Evolutionary conservation across 2,888 invertebrate species (phyloP), one percentile per base, ranked within the genome.

Genomic region (Drosophila hamatofila): DNA sequence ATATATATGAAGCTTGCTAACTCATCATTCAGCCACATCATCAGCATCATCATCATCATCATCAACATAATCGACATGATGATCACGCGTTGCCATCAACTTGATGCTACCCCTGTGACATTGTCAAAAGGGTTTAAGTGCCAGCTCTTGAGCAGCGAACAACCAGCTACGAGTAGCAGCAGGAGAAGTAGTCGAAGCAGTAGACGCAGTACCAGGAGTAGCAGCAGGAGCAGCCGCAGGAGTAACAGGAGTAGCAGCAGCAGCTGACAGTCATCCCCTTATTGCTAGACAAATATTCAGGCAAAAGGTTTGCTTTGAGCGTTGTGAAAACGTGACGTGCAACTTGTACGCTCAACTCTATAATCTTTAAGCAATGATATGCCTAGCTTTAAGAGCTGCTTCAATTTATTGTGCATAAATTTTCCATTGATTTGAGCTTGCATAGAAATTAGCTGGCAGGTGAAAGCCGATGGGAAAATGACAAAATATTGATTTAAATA

Each of bases 111-210:
- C 81, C 67, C 78, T 61, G 73, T 88, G 89, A 86, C 89, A 84
- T 88, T 84, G 84, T 84, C 87, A 79, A 83, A 84, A 88, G 84
- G 84, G 89, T 88, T 84, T 88, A 84, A 84, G 84, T 88, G 89
- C 79, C 89, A 67, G 72, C 72, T 80, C 89, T 88, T 83, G 75
- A 86, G 82, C 75, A 27, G 35, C 63, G 80, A 75, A 48, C 60
- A 83, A 70, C 62, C 46, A 65, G 63, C 46, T 60, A 23, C 9
- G 42, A 78, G 52, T n/a, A 46, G 65, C 57, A 62, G 62, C 74
- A 83, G 83, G 73, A 75, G 62, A 21, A 62, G 27, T 5, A 30
- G 56, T 23, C 61, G 49, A 21, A 41, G 63, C 51, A 51, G 62
- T n/a, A 52, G 14, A 21, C 30, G 58, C 46, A 78, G 52, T 18